Conservation (phyloP, 2,888 invertebrate species). For the Onchidella celtica region DNA sequence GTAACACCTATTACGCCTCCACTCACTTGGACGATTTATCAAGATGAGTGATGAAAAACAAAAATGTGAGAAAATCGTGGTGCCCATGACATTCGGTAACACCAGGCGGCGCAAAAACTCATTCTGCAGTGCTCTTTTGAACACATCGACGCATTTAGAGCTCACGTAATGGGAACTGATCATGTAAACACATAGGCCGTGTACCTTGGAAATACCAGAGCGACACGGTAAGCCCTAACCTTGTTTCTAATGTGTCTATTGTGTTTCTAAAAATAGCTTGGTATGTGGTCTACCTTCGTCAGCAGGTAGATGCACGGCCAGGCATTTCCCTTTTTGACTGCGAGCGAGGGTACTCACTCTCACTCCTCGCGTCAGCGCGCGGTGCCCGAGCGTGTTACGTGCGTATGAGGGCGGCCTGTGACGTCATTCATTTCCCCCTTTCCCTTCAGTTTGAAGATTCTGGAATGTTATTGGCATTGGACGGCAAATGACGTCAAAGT, state of each 20-base stretch:
- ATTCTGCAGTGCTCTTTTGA: too few species aligned
- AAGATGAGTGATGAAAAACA: too few species aligned
- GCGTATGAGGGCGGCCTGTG: constrained; percentile 24
- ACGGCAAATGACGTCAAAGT: constrained; percentile 7
- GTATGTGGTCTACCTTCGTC: constrained; percentile 5
- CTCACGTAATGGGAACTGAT: too few species aligned
- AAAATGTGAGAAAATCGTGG: too few species aligned
- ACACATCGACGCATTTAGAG: too few species aligned
- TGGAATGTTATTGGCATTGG: constrained; percentile 1
- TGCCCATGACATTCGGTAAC: too few species aligned
- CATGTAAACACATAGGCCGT: not conserved
- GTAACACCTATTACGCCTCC: too few species aligned
- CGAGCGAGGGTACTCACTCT: not conserved
- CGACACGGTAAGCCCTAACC: not conserved
- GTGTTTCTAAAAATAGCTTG: not conserved
- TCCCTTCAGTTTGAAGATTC: not conserved
- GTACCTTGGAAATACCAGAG: not conserved
- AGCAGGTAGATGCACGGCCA: not conserved
- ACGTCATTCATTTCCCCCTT: constrained; percentile 14
- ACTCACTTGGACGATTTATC: too few species aligned
- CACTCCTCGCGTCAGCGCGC: constrained; percentile 2
- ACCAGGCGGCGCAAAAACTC: too few species aligned
- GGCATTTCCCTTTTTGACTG: constrained; percentile 43
- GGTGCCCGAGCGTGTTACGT: not conserved
- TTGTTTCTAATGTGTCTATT: not conserved